A percentile compares a stretch with the other conserved stretches of the same genome.
These are phyloP conservation scores for Antitype chi DNA, from an alignment of 2,888 invertebrate genomes.

Conservation along the genomic window DNA sequence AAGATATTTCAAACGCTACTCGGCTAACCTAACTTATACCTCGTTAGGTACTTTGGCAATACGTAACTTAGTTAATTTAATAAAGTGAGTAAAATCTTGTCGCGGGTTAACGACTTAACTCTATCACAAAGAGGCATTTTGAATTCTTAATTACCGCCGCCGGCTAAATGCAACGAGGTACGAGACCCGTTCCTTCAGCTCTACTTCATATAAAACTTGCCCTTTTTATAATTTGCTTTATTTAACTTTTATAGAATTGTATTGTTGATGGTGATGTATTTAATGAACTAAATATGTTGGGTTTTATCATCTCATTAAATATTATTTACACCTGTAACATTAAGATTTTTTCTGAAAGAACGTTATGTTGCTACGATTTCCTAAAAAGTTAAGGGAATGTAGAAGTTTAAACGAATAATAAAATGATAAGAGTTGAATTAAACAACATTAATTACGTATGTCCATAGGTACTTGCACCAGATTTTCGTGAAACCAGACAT, in stretches of 20 bases:
- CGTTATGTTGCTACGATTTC: not conserved
- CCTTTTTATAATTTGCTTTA: slow-evolving; percentile 72
- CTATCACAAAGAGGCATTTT: slow-evolving; percentile 84
- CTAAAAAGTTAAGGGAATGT: not conserved
- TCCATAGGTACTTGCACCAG: not conserved
- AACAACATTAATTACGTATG: not conserved
- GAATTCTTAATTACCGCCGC: slow-evolving; percentile 87
- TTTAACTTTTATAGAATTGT: slow-evolving; percentile 63
- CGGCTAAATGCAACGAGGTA: slow-evolving; percentile 82
- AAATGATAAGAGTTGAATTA: not conserved
- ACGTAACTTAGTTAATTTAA: slow-evolving; percentile 74
- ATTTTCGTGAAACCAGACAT: not conserved
- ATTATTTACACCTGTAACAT: not conserved
- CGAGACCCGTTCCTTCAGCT: slow-evolving; percentile 76
- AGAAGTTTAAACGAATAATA: not conserved
- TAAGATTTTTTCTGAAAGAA: not conserved
- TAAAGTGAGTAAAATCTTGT: slow-evolving; percentile 78
- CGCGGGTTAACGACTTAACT: slow-evolving; percentile 79
- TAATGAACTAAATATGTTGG: slow-evolving; percentile 7
- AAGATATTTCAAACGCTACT: slow-evolving; percentile 50
- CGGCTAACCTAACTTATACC: slow-evolving; percentile 58
- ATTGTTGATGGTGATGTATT: slow-evolving; percentile 17
- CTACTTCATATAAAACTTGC: slow-evolving; percentile 61
- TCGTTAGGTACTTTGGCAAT: slow-evolving; percentile 70
- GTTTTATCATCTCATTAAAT: not conserved